Base-by-base conservation (phyloP, 1,140 invertebrate genomes). In the Tetragonula clypearis region DNA sequence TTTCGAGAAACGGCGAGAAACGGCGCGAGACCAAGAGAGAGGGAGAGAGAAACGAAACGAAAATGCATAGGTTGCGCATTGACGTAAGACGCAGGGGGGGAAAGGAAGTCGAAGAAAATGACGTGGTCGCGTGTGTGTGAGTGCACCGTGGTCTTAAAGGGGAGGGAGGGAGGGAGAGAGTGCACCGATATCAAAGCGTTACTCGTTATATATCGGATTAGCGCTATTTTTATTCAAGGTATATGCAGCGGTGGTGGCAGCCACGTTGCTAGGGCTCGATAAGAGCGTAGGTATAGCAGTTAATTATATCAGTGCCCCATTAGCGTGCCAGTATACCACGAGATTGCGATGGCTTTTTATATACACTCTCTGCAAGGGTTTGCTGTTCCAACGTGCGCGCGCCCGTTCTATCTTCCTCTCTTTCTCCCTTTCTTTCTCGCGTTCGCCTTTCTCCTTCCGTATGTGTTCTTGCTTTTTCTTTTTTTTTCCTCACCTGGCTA, bases 281-380 rank as follows among this genome's bases (percentile, higher is more conserved):
- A 90, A 90, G 86, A 90, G 86, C 86, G 82, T 85, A 75, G 73
- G 86, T 90, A 90, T 86, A 82, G 82, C 68, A 86, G 91, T 91
- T 91, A 91, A 91, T 91, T 91, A 90, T 91, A 91, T 91, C 90
- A 91, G 86, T 87, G 88, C 71, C 87, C 90, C 87, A 91, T 91
- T 89, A 91, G 88, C 91, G 90, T 91, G 88, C 87, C 88, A 79
- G 81, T 90, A 88, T 81, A 90, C 87, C 87, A 83, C 91, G 90
- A 87, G 91, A 91, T 91, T 86, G 87, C 85, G 85, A 91, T 90
- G 84, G 86, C 90, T 92, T 90, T 90, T 90, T 90, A 87, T 88
- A 90, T 79, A 85, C 49, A 21, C 49, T 30, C 49, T 68, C 71
- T 35, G 65, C 60, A 76, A 88, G 84, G 84, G 87, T 86, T 83